phyloP scores from a whole-genome alignment of 2,113 vertebrate species.

The Suncus etruscus region DNA sequence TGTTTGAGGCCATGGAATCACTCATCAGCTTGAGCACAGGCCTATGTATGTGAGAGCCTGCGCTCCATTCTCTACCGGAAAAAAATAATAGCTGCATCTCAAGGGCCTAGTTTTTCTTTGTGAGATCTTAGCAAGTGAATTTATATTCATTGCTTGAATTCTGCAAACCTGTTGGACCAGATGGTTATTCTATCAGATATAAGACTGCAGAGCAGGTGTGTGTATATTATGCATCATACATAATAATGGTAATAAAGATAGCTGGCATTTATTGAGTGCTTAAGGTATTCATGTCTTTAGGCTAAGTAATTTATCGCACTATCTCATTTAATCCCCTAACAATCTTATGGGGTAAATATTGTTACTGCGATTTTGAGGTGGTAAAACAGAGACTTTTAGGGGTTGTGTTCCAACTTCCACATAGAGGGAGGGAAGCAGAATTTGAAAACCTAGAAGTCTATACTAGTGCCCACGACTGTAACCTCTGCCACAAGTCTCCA shows the following conservation, averaged over 20 bases:
- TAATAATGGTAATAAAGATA: neutral
- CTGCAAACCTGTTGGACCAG: neutral
- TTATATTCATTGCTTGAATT: slow-evolving; percentile 23
- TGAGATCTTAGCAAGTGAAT: slow-evolving; percentile 27
- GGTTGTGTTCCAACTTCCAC: neutral
- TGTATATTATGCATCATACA: neutral
- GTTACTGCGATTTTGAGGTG: neutral
- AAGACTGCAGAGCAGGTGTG: neutral
- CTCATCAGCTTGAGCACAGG: too few species aligned
- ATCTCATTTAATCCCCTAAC: neutral
- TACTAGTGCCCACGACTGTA: neutral
- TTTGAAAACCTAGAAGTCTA: neutral
- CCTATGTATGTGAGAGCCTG: too few species aligned
- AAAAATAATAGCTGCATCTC: neutral
- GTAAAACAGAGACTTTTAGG: slow-evolving; percentile 2
- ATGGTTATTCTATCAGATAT: neutral
- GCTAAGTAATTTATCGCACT: neutral
- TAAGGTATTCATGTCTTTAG: neutral
- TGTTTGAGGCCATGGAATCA: neutral
- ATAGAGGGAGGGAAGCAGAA: neutral
- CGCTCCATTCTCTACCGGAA: too few species aligned
- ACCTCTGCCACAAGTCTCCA: neutral
- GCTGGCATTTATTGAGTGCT: neutral
- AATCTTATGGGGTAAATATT: neutral
- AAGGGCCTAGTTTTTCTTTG: neutral